phyloP scores from a whole-genome alignment of 2,113 vertebrate species.

The Pterophyllum scalare region DNA sequence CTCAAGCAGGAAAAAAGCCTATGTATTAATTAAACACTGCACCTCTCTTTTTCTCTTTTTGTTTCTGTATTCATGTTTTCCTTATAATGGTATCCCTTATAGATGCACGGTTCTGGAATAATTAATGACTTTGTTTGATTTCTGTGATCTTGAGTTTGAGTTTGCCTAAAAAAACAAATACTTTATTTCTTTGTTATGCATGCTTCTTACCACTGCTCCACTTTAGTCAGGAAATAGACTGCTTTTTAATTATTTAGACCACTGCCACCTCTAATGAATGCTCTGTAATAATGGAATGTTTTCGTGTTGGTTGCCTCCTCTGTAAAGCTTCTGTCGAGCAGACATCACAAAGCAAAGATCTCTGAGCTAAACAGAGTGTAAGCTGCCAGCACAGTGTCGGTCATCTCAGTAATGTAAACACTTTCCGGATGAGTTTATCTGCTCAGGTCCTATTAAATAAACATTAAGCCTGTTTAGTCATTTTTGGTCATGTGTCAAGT shows the following conservation, averaged over 20 bases:
- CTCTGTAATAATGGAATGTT: background rate
- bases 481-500: background rate
- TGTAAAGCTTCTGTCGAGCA: background rate
- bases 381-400: background rate
- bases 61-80: background rate
- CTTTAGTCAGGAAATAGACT: background rate
- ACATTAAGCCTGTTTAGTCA: background rate
- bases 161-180: background rate
- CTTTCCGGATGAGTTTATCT: background rate
- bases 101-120: background rate
- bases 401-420: background rate
- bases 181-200: background rate
- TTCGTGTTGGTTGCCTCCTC: background rate
- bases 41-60: background rate
- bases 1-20: background rate
- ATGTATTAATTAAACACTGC: background rate
- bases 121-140: background rate
- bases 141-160: background rate
- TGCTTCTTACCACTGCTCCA: background rate
- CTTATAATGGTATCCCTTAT: rapidly evolving
- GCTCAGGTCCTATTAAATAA: background rate
- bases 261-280: background rate
- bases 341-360: background rate
- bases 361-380: background rate
- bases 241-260: constrained; percentile 14